phyloP scores from a whole-genome alignment of 2,888 invertebrate genomes.

The Drosophila cracens region DNA sequence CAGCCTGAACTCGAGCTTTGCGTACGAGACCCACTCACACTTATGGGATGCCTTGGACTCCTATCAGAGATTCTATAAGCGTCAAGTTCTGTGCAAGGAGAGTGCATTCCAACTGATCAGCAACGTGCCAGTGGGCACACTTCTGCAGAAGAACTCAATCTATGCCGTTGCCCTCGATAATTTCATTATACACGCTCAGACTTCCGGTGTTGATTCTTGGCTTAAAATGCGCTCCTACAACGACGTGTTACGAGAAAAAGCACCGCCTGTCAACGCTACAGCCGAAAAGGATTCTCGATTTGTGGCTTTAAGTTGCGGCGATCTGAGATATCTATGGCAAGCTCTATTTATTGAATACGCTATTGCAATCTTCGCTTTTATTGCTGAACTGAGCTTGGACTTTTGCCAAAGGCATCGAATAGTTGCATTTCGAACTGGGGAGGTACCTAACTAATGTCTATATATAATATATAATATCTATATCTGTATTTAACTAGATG shows the following conservation, averaged over 20 bases:
- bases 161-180: slow-evolving; percentile 33
- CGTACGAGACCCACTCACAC: slow-evolving; percentile 18
- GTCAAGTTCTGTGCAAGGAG: slow-evolving; percentile 30
- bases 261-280: neutral
- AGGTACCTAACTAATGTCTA: neutral
- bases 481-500: neutral
- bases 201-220: neutral
- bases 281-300: rapidly evolving
- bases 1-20: slow-evolving; percentile 46
- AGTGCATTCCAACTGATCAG: neutral
- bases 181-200: slow-evolving; percentile 8
- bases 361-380: neutral
- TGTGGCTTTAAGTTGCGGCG: neutral
- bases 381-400: slow-evolving; percentile 15
- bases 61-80: slow-evolving; percentile 20
- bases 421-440: too few relatives aligned
- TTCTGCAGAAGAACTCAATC: slow-evolving; percentile 42
- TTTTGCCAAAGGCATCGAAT: neutral
- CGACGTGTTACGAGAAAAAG: neutral
- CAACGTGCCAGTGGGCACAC: slow-evolving; percentile 4
- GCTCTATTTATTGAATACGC: rapidly evolving
- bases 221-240: neutral
- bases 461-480: neutral
- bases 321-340: neutral
- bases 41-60: neutral